Percentiles rank a stretch among this genome's conserved stretches.
phyloP scores from a whole-genome alignment of 2,888 invertebrate species.

The Heterodera filipjevi region DNA sequence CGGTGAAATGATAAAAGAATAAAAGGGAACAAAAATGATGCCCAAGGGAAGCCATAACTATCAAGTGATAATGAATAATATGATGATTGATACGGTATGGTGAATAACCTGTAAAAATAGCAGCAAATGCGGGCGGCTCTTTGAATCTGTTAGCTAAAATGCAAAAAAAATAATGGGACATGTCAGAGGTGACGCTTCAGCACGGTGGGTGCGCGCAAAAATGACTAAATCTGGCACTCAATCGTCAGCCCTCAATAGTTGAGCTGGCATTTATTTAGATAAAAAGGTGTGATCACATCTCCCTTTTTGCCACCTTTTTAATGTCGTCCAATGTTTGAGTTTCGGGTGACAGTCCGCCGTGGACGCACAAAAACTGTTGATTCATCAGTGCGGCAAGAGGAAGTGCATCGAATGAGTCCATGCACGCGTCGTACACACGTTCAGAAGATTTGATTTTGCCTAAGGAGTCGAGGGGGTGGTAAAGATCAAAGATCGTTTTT shows the following conservation, averaged over 20 bases:
- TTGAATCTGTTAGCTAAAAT: constrained; percentile 90
- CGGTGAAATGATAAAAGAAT: too few species aligned
- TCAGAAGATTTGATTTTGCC: constrained; percentile 99
- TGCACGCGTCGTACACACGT: constrained; percentile 98
- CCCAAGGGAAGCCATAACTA: too few species aligned
- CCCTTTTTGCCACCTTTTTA: constrained; percentile 76
- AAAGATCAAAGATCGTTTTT: too few species aligned
- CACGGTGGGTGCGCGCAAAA: too few species aligned
- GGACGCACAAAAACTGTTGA: constrained; percentile 99
- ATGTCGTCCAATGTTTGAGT: constrained; percentile 99
- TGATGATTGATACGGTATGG: too few species aligned
- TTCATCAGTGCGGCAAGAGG: constrained; percentile 99
- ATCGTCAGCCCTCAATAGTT: too few species aligned
- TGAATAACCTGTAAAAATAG: constrained; percentile 87
- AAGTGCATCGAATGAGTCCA: constrained; percentile 99
- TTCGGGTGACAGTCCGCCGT: constrained; percentile 96
- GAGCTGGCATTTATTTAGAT: too few species aligned
- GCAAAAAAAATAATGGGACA: background rate
- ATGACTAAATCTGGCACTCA: too few species aligned
- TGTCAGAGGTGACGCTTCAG: background rate
- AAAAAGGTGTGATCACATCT: background rate
- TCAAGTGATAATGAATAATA: too few species aligned
- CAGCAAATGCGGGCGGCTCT: constrained; percentile 97
- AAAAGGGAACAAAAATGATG: too few species aligned
- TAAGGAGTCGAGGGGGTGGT: too few species aligned